Evolutionary conservation across 2,888 invertebrate genomes (phyloP), one percentile per base, ranked within the genome.

Genomic region (Raillietiella orientalis): DNA sequence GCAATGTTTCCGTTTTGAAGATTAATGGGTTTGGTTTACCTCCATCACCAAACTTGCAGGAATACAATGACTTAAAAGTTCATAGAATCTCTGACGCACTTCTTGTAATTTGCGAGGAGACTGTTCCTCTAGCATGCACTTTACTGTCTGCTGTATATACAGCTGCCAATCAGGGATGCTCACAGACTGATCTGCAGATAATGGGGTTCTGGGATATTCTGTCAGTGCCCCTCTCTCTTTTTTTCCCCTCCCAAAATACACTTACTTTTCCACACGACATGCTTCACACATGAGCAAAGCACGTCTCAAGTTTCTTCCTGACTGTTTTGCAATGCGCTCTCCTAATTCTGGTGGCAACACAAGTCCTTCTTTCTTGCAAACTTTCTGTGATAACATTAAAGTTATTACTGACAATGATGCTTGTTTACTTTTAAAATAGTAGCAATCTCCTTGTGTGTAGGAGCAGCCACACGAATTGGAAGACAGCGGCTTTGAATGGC

Each of bases 401-500:
- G n/a, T n/a, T n/a, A n/a, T n/a, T n/a, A n/a, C n/a, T n/a, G n/a
- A n/a, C n/a, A n/a, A n/a, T n/a, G n/a, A n/a, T n/a, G n/a, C n/a
- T n/a, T n/a, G n/a, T n/a, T 30, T 27, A 44, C 47, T 35, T 49
- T 45, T 11, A 66, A 42, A 16, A 70, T 58, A 25, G 47, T 41
- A 8, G 56, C 51, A 33, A 93, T 75, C 45, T 84, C 70, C 11
- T 55, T 52, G 24, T 59, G 47, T 2, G 62, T 58, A 1, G 96
- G 96, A 2, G 93, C 79, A 5, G 87, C 61, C 1, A 96, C 70
- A 36, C 96, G 53, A 19, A 99, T 61, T 11, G 71, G 69, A 20
- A 99, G 57, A 46, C 96, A 99, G 43, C 96, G 59, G 30, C 87
- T 84, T 32, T 70, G 60, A 35, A 99, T 84, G 4, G 96, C 90